phyloP scores from a whole-genome alignment of 1,140 invertebrate species.

The Drosophila ironensis region DNA sequence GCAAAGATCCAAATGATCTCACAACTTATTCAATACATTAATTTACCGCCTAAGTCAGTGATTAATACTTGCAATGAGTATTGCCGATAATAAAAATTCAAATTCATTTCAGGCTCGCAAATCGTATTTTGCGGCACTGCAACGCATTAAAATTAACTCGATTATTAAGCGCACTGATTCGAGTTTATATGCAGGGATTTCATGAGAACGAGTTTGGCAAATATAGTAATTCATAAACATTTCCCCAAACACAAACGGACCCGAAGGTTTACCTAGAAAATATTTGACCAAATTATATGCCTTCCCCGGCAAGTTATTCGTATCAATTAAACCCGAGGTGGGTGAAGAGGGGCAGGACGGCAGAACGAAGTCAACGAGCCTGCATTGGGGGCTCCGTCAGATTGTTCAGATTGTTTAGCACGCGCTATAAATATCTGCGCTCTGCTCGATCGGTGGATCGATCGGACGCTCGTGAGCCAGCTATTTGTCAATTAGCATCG shows the following conservation, averaged over 20 bases:
- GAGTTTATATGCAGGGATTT: no score
- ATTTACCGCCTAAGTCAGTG: no score
- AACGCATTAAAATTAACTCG: conserved; percentile 26
- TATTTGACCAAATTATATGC: conserved; percentile 9
- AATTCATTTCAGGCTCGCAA: conserved; percentile 17
- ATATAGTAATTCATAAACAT: no score
- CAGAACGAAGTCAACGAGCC: conserved; percentile 24
- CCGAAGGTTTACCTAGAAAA: background rate
- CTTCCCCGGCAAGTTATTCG: conserved; percentile 13
- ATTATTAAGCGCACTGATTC: no score
- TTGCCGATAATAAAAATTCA: conserved; percentile 4
- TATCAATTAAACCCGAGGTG: conserved; percentile 38
- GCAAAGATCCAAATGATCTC: no score
- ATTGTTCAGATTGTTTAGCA: conserved; percentile 45
- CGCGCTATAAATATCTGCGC: conserved; percentile 44
- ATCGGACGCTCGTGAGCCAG: conserved; percentile 35
- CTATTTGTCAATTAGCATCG: conserved; percentile 43
- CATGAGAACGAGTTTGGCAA: conserved; percentile 3
- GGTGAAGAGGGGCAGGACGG: background rate
- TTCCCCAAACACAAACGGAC: no score
- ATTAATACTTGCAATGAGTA: no score
- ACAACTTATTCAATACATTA: no score
- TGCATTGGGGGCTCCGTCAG: conserved; percentile 35
- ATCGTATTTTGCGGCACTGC: background rate
- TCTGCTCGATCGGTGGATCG: conserved; percentile 6